Evolutionary conservation across 1,140 invertebrate genomes (phyloP), one percentile per base, ranked within the genome.

Genomic region (Brachionus sp.): DNA sequence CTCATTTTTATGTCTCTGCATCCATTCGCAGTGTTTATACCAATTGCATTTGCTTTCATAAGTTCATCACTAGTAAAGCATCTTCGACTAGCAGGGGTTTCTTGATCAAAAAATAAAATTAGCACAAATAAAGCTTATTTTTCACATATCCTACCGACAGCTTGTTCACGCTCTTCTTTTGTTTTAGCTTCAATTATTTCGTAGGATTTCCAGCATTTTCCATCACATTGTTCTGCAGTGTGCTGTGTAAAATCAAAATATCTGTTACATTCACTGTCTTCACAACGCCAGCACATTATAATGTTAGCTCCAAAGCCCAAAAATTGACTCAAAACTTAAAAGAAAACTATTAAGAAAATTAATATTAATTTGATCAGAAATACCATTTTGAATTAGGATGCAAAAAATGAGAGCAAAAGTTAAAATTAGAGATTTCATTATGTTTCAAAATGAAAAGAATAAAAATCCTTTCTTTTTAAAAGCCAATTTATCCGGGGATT

Each of bases 151-250:
- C 46, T 53, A 73, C 82, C 57, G 13, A 75, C 57, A 13, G 82
- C 82, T 62, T 77, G 57, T 42, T 73, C 68, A 19, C 64, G 25
- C 13, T 83, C 82, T 62, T 70, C 82, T 73, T 83, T 83, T 3
- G 64, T 83, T 29, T 70, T 83, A 6, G 68, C 44, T 37, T 83
- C 68, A 7, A 83, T 73, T 33, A 83, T 57, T 39, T 83, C 82
- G n/a, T 73, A 83, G 2, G 82, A 83, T 19, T 73, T 83, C 82
- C 82, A 83, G 39, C 82, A 83, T 83, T 83, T 83, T 10, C 82
- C 82, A 25, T 83, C 82, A 77, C 82, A 83, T 62, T 50, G 64
- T 25, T 83, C 66, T 1, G 64, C 64, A 42, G 82, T 66, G 35
- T 83, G 82, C 42, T 83, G 66, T 9, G 82, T 83, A 57, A 83